phyloP scores from a whole-genome alignment of 53 echinoderm and acorn worm species.

The Hippasteria phrygiana region DNA sequence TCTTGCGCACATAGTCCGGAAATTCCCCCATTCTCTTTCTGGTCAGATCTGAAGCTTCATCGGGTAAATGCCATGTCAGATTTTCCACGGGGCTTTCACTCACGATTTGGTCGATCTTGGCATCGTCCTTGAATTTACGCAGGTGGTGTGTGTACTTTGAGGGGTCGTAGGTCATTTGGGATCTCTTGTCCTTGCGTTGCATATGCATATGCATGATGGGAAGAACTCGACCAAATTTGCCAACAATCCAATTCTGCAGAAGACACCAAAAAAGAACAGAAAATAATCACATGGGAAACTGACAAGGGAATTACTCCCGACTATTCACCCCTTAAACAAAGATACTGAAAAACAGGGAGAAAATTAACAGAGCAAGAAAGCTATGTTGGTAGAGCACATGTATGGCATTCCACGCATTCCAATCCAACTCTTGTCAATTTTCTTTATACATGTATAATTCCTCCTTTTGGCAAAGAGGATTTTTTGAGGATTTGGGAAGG shows the following conservation, averaged over 20 bases:
- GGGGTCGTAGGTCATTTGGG: slow-evolving; percentile 80
- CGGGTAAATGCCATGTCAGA: slow-evolving; percentile 79
- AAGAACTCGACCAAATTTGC: slow-evolving; percentile 90
- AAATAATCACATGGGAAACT: too few species aligned
- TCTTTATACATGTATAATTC: too few species aligned
- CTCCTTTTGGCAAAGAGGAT: too few species aligned
- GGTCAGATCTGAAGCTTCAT: slow-evolving; percentile 34
- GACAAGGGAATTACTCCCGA: too few species aligned
- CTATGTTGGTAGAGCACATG: too few species aligned
- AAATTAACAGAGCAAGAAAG: too few species aligned
- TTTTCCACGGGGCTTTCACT: not conserved
- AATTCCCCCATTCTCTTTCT: slow-evolving; percentile 75
- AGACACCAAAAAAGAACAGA: not conserved
- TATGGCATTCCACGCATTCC: too few species aligned
- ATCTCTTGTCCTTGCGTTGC: slow-evolving; percentile 79
- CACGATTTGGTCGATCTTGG: slow-evolving; percentile 17
- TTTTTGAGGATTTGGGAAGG: too few species aligned
- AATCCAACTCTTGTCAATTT: too few species aligned
- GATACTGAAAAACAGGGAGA: too few species aligned
- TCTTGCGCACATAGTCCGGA: not conserved
- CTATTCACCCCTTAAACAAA: too few species aligned
- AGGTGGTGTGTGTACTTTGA: slow-evolving; percentile 85
- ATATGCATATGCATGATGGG: slow-evolving; percentile 95
- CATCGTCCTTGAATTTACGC: slow-evolving; percentile 74
- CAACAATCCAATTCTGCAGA: slow-evolving; percentile 89